A percentile compares a stretch with the other conserved stretches of the same genome.
Evolutionary conservation across 92 coral and sea anemone species (phyloP).

Genomic region (Umimayanthus kanabou): DNA sequence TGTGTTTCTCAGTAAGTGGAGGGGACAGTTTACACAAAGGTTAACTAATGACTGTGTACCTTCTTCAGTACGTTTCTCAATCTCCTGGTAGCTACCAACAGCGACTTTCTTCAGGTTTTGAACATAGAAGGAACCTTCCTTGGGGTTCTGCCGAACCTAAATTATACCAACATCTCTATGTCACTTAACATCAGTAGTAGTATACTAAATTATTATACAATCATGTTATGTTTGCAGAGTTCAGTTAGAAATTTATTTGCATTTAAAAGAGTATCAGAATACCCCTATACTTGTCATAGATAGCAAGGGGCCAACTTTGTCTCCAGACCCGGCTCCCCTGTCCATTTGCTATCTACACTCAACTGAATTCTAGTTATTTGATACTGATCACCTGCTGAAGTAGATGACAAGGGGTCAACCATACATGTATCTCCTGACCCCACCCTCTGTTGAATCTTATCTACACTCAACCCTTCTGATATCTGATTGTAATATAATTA

Average conservation of each 20-base stretch:
- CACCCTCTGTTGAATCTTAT: neutral
- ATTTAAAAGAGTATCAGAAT: neutral
- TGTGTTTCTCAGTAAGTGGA: too few species aligned
- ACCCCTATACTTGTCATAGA: neutral
- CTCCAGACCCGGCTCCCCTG: neutral
- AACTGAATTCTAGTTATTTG: too few species aligned
- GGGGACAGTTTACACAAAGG: too few species aligned
- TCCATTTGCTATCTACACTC: neutral
- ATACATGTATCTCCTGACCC: neutral
- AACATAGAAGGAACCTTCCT: constrained; percentile 95
- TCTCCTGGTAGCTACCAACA: constrained; percentile 91
- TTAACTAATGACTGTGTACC: constrained; percentile 44
- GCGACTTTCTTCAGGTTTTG: constrained; percentile 93
- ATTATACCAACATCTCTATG: neutral
- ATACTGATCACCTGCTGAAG: too few species aligned
- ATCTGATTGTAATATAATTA: too few species aligned
- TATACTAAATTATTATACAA: too few species aligned
- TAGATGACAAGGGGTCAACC: too few species aligned
- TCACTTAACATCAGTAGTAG: neutral
- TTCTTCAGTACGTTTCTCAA: constrained; percentile 96
- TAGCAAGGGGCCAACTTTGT: too few species aligned
- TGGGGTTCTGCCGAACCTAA: constrained; percentile 99
- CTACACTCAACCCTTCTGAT: too few species aligned
- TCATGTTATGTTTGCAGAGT: too few species aligned
- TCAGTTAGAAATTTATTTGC: neutral